Percentiles rank a stretch among this genome's conserved stretches.
These are phyloP conservation scores for Oreohelix idahoensis DNA, from an alignment of 1,140 invertebrate species.

Conservation along the genomic window DNA sequence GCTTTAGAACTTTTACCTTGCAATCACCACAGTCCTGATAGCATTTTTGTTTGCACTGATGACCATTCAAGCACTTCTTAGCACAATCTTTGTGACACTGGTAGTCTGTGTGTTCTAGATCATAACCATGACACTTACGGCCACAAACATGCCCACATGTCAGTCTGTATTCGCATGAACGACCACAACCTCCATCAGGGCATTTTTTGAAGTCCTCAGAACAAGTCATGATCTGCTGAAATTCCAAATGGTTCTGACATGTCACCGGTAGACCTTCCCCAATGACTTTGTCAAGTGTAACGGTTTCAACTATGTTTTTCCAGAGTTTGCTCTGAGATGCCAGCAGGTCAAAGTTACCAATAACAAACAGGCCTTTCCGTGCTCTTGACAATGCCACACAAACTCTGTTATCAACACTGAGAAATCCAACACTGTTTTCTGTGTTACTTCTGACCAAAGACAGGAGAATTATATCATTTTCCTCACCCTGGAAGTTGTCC, in stretches of 20 bases:
- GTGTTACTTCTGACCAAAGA: slow-evolving; percentile 83
- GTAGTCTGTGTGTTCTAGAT: slow-evolving; percentile 32
- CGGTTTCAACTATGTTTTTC: slow-evolving; percentile 32
- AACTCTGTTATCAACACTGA: slow-evolving; percentile 81
- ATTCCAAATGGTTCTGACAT: slow-evolving; percentile 39
- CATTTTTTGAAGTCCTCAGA: slow-evolving; percentile 22
- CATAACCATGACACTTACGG: slow-evolving; percentile 38
- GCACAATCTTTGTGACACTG: not conserved
- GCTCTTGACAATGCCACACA: slow-evolving; percentile 77
- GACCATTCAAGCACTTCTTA: slow-evolving; percentile 72
- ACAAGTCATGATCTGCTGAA: not conserved
- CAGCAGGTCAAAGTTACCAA: slow-evolving; percentile 80
- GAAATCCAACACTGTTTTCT: slow-evolving; percentile 82
- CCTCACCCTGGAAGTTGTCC: slow-evolving; percentile 84
- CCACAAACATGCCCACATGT: slow-evolving; percentile 56
- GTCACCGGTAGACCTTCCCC: slow-evolving; percentile 28
- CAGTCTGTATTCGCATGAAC: slow-evolving; percentile 62
- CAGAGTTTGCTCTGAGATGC: slow-evolving; percentile 27
- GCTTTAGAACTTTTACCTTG: slow-evolving; percentile 83
- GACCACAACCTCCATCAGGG: slow-evolving; percentile 70
- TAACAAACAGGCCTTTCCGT: slow-evolving; percentile 80
- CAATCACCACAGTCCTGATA: slow-evolving; percentile 76
- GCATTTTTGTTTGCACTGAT: slow-evolving; percentile 82
- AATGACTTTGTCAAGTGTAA: slow-evolving; percentile 17
- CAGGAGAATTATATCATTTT: slow-evolving; percentile 86